Evolutionary conservation across 2,113 vertebrate genomes (phyloP), one percentile per base, ranked within the genome.

Genomic region (Sorex araneus): DNA sequence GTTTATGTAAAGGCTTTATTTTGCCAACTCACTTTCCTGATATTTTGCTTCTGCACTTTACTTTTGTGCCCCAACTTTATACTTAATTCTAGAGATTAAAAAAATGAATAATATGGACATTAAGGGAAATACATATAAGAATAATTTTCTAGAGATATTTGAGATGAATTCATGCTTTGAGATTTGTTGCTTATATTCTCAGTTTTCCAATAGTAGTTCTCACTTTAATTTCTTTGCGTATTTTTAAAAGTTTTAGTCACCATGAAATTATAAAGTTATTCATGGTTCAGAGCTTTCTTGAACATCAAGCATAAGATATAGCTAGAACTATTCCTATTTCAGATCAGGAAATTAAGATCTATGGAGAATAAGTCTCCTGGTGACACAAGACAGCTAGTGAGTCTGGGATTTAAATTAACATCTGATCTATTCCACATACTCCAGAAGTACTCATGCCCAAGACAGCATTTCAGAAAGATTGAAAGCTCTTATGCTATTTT

Each of bases 371-470:
- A 40, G 6, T 23, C 75, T 13, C 12, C 40, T 69, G 23, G 10
- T 63, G 47, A 75, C 5, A n/a, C 2, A 86, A 47, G 36, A 93
- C 60, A 54, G 75, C 70, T 40, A 81, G 1, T 71, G n/a, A 73
- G 27, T n/a, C 57, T 94, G 32, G 54, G 54, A 32, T 92, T 69
- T 84, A 45, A 45, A 30, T 63, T 74, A 34, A 78, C 15, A 84
- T 69, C 18, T 34, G 36, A 79, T 78, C 16, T 74, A 78, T 86
- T 78, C 78, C 11, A 30, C 32, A 47, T 9, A 74, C 16, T 21
- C 43, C 34, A 16, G 45, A 82, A 30, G n/a, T 63, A 9, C 5
- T 34, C 18, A 27, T 63, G 30, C 6, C 10, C 8, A 43, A 47
- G 25, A 30, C 50, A 32, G 11, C n/a, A 66, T 18, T 40, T 81